Conservation (phyloP, 2,113 vertebrate species). For the Mystacornis crossleyi region DNA sequence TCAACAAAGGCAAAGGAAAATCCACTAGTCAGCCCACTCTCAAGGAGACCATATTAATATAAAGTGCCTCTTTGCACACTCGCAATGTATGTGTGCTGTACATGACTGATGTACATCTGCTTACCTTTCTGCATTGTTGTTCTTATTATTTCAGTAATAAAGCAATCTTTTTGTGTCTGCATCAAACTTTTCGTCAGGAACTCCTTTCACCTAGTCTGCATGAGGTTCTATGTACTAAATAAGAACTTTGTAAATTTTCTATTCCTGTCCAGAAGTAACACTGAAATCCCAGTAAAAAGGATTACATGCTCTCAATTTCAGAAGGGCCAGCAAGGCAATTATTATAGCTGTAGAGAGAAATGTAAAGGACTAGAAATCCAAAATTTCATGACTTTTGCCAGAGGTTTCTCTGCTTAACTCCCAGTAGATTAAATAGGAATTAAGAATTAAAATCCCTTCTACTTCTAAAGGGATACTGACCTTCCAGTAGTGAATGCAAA, state of each 20-base stretch:
- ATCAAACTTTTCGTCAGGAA: neutral
- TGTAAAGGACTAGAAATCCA: constrained; percentile 18
- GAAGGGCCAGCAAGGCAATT: constrained; percentile 29
- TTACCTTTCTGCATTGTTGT: neutral
- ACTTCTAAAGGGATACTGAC: neutral
- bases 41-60: neutral
- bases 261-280: neutral
- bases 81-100: neutral
- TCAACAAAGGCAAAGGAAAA: neutral
- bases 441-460: constrained; percentile 19
- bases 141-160: neutral
- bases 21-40: neutral
- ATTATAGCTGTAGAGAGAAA: constrained; percentile 41
- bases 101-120: neutral
- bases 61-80: neutral
- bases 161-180: neutral
- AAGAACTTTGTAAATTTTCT: neutral
- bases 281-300: constrained; percentile 48
- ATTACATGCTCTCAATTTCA: constrained; percentile 48
- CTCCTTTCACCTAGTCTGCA: neutral
- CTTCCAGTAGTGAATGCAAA: neutral
- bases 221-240: neutral
- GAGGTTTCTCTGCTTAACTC: constrained; percentile 43
- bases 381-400: constrained; percentile 41
- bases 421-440: constrained; percentile 20